Base-by-base conservation (phyloP, 2,888 invertebrate species). In the Lepidochrysops patricia region DNA sequence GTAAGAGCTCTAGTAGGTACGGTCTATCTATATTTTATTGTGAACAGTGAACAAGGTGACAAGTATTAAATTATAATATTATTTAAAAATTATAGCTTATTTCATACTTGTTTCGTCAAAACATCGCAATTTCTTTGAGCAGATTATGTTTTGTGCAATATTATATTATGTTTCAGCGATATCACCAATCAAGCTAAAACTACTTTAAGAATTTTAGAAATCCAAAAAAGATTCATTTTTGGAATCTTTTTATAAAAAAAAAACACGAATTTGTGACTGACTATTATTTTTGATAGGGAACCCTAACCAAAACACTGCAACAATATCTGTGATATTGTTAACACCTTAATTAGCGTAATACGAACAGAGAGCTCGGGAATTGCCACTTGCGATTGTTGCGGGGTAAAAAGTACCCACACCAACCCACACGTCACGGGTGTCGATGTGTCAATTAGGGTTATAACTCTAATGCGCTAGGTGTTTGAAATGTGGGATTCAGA, bases 311-410 rank as follows among this genome's bases (percentile, higher is more conserved):
- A 66, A 67, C 69, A 68, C 68, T 66, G 68, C 69, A 68, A 54
- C 32, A 32, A 54, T 54, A 32, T 32, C 62, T 65, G 72, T 66
- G 69, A 70, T 71, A 71, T 70, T 71, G 74, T 73, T 32, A 67
- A 73, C 72, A 75, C 75, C 73, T 80, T 83, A 83, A 83, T 83
- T 83, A 82, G 79, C 70, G 74, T 72, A 68, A 68, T 72, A 68
- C 72, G 73, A 73, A 73, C 71, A 65, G 67, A 77, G 77, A 74
- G 75, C 74, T 70, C 67, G 73, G 75, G 72, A 76, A 80, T 80
- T 80, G 80, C 76, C 80, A 80, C 81, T 80, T 77, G 66, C 66
- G 67, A 70, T 71, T 72, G 72, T 71, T 67, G 66, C 67, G 64
- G 68, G 71, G 71, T 70, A 70, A 71, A 71, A 71, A 69, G 66